phyloP scores from a whole-genome alignment of 2,113 vertebrate species.

The Ptychochromis oligacanthus region DNA sequence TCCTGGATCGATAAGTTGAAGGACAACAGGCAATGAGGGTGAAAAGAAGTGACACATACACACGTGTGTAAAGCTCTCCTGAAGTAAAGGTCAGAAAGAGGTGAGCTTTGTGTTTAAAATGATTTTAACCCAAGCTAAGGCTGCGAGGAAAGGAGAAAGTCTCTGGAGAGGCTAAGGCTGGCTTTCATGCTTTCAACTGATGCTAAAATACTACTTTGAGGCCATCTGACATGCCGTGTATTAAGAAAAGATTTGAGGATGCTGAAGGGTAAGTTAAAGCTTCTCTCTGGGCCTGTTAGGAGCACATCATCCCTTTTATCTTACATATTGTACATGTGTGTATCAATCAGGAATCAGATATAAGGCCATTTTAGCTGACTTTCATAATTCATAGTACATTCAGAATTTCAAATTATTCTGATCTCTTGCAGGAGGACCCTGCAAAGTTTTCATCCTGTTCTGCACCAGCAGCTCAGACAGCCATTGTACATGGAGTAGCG shows the following conservation, averaged over 20 bases:
- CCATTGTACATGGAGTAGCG: conserved; percentile 38
- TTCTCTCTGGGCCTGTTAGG: neutral
- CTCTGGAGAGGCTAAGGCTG: neutral
- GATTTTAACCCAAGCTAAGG: conserved; percentile 16
- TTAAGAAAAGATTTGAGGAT: neutral
- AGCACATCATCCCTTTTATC: neutral
- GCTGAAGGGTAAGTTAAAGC: neutral
- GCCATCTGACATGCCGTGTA: neutral
- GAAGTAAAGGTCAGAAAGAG: conserved; percentile 33
- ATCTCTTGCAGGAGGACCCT: neutral
- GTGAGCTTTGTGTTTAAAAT: conserved; percentile 8
- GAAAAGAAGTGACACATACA: conserved; percentile 23
- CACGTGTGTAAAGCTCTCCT: conserved; percentile 10
- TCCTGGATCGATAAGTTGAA: conserved; percentile 37
- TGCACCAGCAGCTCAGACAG: conserved; percentile 28
- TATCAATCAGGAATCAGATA: neutral
- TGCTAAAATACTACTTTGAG: conserved; percentile 23
- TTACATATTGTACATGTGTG: neutral
- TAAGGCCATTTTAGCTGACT: neutral
- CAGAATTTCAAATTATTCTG: neutral
- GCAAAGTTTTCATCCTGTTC: conserved; percentile 10
- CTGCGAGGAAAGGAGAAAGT: neutral
- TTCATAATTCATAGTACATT: neutral
- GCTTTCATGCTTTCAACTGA: conserved; percentile 30
- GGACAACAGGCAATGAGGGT: conserved; percentile 28